phyloP scores from a whole-genome alignment of 1,140 invertebrate species.

The Muscidifurax raptorellus region DNA sequence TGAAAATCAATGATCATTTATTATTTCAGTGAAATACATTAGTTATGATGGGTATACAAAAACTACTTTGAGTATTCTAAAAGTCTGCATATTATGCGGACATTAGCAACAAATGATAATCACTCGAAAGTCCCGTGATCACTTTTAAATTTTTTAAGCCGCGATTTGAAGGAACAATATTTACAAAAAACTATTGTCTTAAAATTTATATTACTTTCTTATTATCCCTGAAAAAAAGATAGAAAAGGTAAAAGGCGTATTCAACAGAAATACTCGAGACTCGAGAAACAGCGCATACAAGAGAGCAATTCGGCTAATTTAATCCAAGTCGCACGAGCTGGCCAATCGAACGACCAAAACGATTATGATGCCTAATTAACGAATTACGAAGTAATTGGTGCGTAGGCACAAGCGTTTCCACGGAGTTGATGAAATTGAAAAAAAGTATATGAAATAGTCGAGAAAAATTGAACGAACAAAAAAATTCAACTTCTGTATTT shows the following conservation, averaged over 20 bases:
- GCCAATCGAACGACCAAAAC: constrained; percentile 30
- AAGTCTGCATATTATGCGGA: neutral
- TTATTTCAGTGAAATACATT: neutral
- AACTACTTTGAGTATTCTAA: neutral
- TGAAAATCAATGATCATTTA: neutral
- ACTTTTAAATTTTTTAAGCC: constrained; percentile 42
- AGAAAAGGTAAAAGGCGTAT: neutral
- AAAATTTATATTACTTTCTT: constrained; percentile 10
- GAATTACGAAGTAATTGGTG: neutral
- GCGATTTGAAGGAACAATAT: neutral
- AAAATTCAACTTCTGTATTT: constrained; percentile 2
- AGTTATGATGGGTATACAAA: neutral
- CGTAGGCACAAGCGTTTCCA: neutral
- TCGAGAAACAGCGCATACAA: neutral
- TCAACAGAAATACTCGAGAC: neutral
- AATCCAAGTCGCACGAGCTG: neutral
- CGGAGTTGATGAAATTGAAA: neutral
- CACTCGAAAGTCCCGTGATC: constrained; percentile 51
- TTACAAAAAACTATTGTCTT: neutral
- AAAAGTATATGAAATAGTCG: neutral
- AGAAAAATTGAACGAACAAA: neutral
- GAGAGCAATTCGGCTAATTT: neutral
- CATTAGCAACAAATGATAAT: constrained; percentile 51
- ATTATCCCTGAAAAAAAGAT: neutral
- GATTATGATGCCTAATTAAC: constrained; percentile 26